Evolutionary conservation across 2,888 invertebrate genomes (phyloP), one percentile per base, ranked within the genome.

Genomic region (Rhagium mordax): DNA sequence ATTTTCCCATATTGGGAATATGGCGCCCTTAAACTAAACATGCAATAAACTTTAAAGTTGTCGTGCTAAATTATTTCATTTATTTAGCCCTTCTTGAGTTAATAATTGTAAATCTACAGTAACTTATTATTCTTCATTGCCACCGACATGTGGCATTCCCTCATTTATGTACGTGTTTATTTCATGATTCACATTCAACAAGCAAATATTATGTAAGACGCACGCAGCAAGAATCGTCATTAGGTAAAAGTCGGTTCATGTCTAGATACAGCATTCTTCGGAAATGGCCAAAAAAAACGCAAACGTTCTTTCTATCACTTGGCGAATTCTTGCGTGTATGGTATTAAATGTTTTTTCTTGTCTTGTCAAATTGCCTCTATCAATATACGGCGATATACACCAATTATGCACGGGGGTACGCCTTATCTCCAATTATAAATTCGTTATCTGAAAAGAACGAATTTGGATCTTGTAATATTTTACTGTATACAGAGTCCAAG

Each of bases 141-240:
- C 33, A 33, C 20, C 13, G 1, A 3, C 13, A 53, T 18, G 18
- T 53, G 53, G 10, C 8, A 7, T 53, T 18, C 53, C 53, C 20
- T 53, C 53, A 18, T 53, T 15, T 18, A 8, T 18, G 18, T 53
- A 53, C 15, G 18, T 1, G 3, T 53, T 21, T 18, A 53, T 13
- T 5, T 18, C 18, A 4, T 10, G 7, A 47, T 70, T 62, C 18
- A 29, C n/a, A 33, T 70, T 13, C 13, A 8, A 15, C 48, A 70
- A 62, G 48, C 78, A 79, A 3, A 78, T 66, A 70, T 79, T 77
- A 53, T 79, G 75, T 15, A 77, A 33, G 18, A 79, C 72, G 47
- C 78, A 78, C 8, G 55, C 49, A 15, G 76, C 78, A 20, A 75
- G 55, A 47, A 77, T 64, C 13, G 71, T 66, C 29, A 47, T 24